Percentiles rank a stretch among this genome's conserved stretches.
These are phyloP conservation scores for Cynopterus sphinx DNA, from an alignment of 2,797 vertebrate genomes.

Conservation along the genomic window DNA sequence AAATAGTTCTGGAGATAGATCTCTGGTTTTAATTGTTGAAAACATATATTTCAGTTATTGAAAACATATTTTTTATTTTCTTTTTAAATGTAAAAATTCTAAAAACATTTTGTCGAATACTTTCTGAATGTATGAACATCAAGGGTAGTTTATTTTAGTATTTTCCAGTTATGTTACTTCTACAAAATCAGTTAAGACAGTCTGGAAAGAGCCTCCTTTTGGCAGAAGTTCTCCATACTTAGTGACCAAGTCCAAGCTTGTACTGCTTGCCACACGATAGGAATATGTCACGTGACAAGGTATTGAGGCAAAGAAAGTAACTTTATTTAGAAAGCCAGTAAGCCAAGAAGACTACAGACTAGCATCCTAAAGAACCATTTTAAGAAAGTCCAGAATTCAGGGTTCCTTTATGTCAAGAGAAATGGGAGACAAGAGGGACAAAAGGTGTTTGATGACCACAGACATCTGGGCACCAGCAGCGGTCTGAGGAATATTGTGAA, in stretches of 20 bases:
- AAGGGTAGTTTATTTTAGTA: neutral
- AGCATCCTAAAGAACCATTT: neutral
- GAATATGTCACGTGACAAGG: neutral
- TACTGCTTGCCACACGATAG: neutral
- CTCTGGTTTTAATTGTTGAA: neutral
- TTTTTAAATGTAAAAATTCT: neutral
- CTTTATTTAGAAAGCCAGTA: neutral
- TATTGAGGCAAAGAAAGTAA: neutral
- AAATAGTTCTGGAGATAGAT: neutral
- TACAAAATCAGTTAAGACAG: neutral
- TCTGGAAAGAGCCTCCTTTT: neutral
- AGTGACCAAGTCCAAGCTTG: neutral
- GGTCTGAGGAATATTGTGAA: neutral
- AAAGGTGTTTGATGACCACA: neutral
- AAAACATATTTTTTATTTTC: neutral
- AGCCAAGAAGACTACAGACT: neutral
- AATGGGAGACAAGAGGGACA: neutral
- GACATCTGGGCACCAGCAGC: neutral
- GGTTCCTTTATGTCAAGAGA: neutral
- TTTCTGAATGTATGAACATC: neutral
- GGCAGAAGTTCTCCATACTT: neutral
- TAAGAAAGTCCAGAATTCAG: neutral
- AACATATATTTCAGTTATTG: neutral
- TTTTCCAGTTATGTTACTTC: neutral
- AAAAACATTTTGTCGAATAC: neutral